These are phyloP conservation scores for Falco rusticolus DNA, from an alignment of 2,797 vertebrate species.

Conservation along the genomic window DNA sequence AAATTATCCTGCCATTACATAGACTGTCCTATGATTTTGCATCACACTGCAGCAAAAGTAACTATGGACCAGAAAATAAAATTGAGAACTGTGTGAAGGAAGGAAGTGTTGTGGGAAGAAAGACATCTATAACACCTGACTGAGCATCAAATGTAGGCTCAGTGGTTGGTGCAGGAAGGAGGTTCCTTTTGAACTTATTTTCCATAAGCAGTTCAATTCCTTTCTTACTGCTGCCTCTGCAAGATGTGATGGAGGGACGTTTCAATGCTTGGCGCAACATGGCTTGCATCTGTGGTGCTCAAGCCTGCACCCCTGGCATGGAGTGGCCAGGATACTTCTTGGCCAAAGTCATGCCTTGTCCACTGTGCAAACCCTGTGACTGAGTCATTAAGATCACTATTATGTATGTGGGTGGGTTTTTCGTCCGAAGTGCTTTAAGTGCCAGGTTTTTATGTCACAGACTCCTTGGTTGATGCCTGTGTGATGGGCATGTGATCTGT, in stretches of 20 bases:
- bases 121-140: neutral
- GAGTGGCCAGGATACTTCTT: neutral
- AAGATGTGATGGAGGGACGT: neutral
- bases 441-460: neutral
- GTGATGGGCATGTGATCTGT: neutral
- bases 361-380: neutral
- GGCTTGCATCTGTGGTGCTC: fast-evolving
- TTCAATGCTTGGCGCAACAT: neutral
- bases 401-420: fast-evolving
- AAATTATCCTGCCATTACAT: neutral
- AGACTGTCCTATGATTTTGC: neutral
- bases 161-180: neutral
- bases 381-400: neutral
- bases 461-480: fast-evolving
- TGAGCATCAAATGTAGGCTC: neutral
- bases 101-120: neutral
- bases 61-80: neutral
- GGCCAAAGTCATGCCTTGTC: neutral
- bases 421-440: neutral
- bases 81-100: neutral
- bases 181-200: neutral
- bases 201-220: neutral
- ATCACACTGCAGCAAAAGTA: neutral
- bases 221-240: neutral
- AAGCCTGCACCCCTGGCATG: neutral